Percentiles rank a stretch among this genome's conserved stretches.
phyloP scores from a whole-genome alignment of 2,888 invertebrate species.

The Amblyteles armatorius region DNA sequence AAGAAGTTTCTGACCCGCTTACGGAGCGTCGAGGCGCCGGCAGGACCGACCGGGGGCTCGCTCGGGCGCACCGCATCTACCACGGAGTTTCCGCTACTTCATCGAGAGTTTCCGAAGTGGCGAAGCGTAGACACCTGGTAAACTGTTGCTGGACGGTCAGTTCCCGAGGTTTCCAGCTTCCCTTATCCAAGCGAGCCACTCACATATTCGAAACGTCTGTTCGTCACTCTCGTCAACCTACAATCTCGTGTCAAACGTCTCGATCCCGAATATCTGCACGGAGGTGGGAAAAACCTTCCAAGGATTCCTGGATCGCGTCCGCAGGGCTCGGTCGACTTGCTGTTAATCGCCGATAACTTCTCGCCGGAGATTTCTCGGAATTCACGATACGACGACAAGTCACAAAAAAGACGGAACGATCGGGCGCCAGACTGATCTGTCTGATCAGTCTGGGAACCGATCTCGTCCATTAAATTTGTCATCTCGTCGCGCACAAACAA shows the following conservation, averaged over 20 bases:
- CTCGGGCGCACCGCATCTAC: constrained; percentile 17
- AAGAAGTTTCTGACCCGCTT: constrained; percentile 85
- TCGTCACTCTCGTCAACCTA: not conserved
- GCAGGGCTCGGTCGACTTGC: not conserved
- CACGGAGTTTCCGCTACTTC: constrained; percentile 81
- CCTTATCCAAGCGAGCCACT: not conserved
- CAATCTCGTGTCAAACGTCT: not conserved
- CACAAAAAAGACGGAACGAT: no score
- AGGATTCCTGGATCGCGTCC: not conserved
- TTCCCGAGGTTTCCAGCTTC: constrained; percentile 4
- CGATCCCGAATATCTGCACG: not conserved
- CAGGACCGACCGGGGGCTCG: constrained; percentile 55
- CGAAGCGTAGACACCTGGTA: constrained; percentile 75
- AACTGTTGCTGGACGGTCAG: constrained; percentile 44
- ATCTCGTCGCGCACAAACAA: no score
- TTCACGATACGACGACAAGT: no score
- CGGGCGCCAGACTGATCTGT: no score
- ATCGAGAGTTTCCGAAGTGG: constrained; percentile 81
- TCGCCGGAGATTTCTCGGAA: no score
- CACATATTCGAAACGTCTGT: not conserved
- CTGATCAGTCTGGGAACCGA: no score
- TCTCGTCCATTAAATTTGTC: no score
- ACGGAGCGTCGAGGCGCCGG: constrained; percentile 74
- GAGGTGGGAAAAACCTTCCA: not conserved
- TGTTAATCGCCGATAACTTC: not conserved